Base-by-base conservation (phyloP, 2,113 vertebrate species). In the Odobenus rosmarus region DNA sequence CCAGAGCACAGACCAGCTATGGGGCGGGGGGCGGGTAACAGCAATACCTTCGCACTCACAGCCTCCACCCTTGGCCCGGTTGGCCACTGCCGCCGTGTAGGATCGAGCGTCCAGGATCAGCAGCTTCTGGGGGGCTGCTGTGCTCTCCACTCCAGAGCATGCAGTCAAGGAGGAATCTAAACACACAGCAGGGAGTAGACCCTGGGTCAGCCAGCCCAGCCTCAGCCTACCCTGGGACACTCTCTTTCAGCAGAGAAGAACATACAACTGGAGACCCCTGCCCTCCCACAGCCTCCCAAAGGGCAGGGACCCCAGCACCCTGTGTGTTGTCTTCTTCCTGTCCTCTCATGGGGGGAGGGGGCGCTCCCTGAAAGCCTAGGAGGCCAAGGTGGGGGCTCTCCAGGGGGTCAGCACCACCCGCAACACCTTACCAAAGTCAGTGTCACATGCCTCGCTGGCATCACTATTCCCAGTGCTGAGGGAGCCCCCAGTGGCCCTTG, bases 31-130 rank as follows among this genome's bases (percentile, higher is more conserved):
- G 3, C 10, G 62, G 74, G 51, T 23, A 19, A 62, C 0, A 26
- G 28, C 8, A 13, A 1, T 99, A 99, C 99, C 99, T 99, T 99
- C 99, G 36, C 99, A 99, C 96, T 99, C 99, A 0, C 99, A 99
- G 97, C 99, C 99, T 0, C 99, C 99, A 33, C 99, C 99, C 98
- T 99, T 99, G n/a, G 99, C 99, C 57, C 99, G 98, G 99, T 99
- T 99, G 82, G 99, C 99, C 96, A 99, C 99, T 0, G 99, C 99
- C 0, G 99, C 99, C 0, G 99, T 99, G 97, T 99, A 99, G 46
- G 99, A 99, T 77, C 99, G 99, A 46, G 99, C 99, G 46, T 99
- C 99, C 51, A 99, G 99, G 95, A 99, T 99, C 96, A 99, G 99
- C 96, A 99, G 99, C 98, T 99, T 99, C 98, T 99, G 99, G 36